A percentile compares a stretch with the other conserved stretches of the same genome.
Conservation (phyloP, 2,888 invertebrate species). For the Ischnura elegans region DNA sequence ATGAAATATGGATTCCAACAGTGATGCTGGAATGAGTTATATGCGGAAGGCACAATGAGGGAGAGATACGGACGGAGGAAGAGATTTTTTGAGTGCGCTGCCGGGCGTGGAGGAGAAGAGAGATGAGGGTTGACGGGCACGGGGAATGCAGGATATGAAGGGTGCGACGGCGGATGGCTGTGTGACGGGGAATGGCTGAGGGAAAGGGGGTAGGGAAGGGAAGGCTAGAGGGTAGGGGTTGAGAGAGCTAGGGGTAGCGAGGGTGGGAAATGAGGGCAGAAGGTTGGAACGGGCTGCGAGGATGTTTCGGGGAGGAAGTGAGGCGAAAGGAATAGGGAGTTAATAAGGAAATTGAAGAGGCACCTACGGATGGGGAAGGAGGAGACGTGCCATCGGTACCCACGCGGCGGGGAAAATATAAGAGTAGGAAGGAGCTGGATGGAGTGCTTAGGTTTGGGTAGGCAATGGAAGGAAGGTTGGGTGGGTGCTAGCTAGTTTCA, state of each 20-base stretch:
- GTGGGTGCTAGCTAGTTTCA: no score
- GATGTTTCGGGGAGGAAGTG: background rate
- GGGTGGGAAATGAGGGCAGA: background rate
- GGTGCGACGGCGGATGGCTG: no score
- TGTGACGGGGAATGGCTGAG: background rate
- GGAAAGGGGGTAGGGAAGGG: no score
- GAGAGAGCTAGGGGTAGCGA: background rate
- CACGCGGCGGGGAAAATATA: constrained; percentile 53
- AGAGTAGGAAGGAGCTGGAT: constrained; percentile 43
- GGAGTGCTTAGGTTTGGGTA: background rate
- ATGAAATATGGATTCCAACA: background rate
- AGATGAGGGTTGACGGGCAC: background rate
- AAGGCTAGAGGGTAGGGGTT: no score
- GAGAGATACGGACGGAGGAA: background rate
- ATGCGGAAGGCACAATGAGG: background rate
- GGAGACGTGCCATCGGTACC: constrained; percentile 45
- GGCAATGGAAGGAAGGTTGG: background rate
- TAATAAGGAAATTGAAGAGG: constrained; percentile 64
- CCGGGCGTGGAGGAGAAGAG: background rate
- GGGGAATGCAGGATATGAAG: background rate
- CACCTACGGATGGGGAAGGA: constrained; percentile 11
- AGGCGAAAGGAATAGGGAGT: constrained; percentile 51
- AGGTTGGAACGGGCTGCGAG: background rate
- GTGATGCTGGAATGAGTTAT: background rate
- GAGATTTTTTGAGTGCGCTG: background rate